phyloP scores from a whole-genome alignment of 2,888 invertebrate species.

The Monoplex corrugatus region DNA sequence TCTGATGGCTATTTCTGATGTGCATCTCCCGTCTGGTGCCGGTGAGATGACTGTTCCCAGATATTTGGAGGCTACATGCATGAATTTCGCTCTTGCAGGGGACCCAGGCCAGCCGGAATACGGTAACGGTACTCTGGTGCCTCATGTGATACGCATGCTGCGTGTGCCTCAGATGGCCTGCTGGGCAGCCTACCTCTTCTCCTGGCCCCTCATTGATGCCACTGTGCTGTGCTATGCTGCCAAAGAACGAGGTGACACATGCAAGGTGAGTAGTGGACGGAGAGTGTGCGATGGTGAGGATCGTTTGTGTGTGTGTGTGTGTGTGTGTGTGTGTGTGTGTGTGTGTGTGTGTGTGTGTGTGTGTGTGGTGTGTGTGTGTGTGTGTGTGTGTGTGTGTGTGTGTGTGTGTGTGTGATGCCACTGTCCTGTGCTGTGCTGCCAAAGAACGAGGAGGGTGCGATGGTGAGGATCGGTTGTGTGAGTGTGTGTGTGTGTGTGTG shows the following conservation, averaged over 20 bases:
- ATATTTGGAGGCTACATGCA: neutral
- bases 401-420: too few species aligned
- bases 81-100: conserved; percentile 27
- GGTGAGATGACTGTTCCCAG: too few species aligned
- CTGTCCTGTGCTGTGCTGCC: too few species aligned
- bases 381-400: too few species aligned
- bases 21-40: too few species aligned
- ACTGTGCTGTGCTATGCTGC: conserved; percentile 54
- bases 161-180: conserved; percentile 49
- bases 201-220: conserved; percentile 50
- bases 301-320: neutral
- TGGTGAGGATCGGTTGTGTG: too few species aligned
- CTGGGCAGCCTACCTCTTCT: conserved; percentile 45
- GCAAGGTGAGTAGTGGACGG: conserved; percentile 46
- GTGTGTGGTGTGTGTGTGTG: neutral
- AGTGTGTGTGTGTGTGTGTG: too few species aligned
- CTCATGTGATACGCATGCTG: conserved; percentile 48
- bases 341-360: neutral
- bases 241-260: conserved; percentile 45
- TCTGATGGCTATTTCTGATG: too few species aligned
- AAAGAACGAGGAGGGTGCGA: too few species aligned
- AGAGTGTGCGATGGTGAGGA: neutral
- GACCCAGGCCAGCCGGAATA: conserved; percentile 42
- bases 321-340: neutral
- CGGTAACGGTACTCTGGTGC: conserved; percentile 54